Percentiles rank a stretch among this genome's conserved stretches.
Evolutionary conservation across 2,888 invertebrate species (phyloP).

Genomic region (Tetramorium bicarinatum): DNA sequence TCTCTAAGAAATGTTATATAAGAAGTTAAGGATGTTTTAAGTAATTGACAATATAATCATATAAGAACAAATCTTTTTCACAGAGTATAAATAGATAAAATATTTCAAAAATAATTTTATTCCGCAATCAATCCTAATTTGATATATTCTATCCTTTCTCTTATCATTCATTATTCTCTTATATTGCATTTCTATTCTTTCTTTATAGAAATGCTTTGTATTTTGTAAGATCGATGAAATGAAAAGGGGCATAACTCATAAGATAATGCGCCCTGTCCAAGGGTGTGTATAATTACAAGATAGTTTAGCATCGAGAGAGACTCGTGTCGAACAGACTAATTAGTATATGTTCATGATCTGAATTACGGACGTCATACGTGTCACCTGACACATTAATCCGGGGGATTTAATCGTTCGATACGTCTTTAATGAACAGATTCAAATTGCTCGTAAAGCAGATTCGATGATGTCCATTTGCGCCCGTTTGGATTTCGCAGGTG

Average conservation of each 20-base stretch:
- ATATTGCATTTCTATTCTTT: not conserved
- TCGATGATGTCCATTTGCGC: not conserved
- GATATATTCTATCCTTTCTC: not conserved
- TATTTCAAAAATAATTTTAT: not conserved
- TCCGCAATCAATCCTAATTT: slow-evolving; percentile 4
- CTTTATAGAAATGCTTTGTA: not conserved
- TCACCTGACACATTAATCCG: slow-evolving; percentile 58
- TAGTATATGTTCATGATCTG: slow-evolving; percentile 65
- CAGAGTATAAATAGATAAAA: not conserved
- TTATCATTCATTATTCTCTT: not conserved
- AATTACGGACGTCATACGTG: slow-evolving; percentile 63
- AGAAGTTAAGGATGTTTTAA: not conserved
- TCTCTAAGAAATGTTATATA: not conserved
- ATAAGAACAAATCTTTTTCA: not conserved
- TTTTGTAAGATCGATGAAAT: slow-evolving; percentile 10
- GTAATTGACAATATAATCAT: not conserved
- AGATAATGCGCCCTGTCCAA: slow-evolving; percentile 42
- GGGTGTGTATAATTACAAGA: slow-evolving; percentile 65
- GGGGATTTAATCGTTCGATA: slow-evolving; percentile 44
- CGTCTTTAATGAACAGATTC: slow-evolving; percentile 62
- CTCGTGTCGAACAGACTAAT: slow-evolving; percentile 72
- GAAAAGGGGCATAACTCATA: slow-evolving; percentile 35
- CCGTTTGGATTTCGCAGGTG: not conserved
- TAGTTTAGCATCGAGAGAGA: slow-evolving; percentile 53
- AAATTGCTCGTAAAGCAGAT: slow-evolving; percentile 61